Evolutionary conservation across 2,113 vertebrate species (phyloP), one percentile per base, ranked within the genome.

Genomic region (Pipa parva): DNA sequence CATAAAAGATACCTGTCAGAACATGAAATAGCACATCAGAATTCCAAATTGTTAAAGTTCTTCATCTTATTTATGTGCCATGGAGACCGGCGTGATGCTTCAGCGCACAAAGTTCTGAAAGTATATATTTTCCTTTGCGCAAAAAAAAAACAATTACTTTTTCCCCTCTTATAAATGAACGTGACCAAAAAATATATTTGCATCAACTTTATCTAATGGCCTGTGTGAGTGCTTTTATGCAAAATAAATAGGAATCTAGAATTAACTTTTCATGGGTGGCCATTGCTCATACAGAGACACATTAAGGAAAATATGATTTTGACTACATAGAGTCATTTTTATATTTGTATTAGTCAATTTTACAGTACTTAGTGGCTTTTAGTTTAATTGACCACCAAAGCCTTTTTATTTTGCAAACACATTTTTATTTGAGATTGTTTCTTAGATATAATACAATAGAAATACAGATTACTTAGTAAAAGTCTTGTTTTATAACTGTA

Each of bases 141-240:
- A 63, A 75, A 73, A 79, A n/a, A n/a, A 73, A 85, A 86, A 86
- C 80, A 78, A 82, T 74, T 88, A 81, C 48, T 54, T 50, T 59
- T 52, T 45, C 21, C n/a, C 25, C 79, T 77, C 73, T 85, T 81
- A 77, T 77, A 87, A 84, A 76, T 86, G 82, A 84, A 82, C 83
- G 77, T 80, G 83, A 76, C 74, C 77, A 68, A 60, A 80, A 80
- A n/a, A 77, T 75, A 84, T 85, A 83, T 78, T 88, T 89, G 76
- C 76, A 79, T 74, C 82, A 78, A 83, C 82, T 85, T 84, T 84
- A 81, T 80, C 84, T 88, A 90, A 89, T 86, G 86, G 86, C 69
- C 84, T 71, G 78, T 85, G 76, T 84, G 85, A 84, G 80, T 82
- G 84, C 82, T 85, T 89, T 87, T 86, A 88, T 88, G 85, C 85